Evolutionary conservation across 2,113 vertebrate species (phyloP), one percentile per base, ranked within the genome.

Genomic region (Rhinopomastus cyanomelas): DNA sequence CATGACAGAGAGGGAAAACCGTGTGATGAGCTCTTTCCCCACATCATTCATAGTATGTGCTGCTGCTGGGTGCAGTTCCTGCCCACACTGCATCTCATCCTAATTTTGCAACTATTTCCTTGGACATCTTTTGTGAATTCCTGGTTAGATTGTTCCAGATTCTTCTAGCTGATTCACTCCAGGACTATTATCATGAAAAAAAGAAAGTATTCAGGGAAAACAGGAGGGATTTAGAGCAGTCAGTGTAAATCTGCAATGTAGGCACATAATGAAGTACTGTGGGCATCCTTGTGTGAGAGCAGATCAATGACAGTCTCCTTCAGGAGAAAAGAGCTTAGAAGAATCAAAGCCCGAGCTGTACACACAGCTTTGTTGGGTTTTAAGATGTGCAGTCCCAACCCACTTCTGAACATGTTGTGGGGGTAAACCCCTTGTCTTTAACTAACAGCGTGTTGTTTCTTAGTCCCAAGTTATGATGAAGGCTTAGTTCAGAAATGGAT

Each of bases 1-100:
- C 4, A 5, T 12, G 59, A 32, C 3, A 67, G 25, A 49, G 46
- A n/a, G 7, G 8, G 9, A 66, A 44, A 89, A 12, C 2, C 52
- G 27, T 27, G 5, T 0, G 17, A 32, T 27, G 68, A 19, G 48
- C 4, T 80, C 21, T 34, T 85, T 61, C 17, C 39, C 49, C 29
- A 5, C 9, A 15, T 1, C 3, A 17, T 18, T 53, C 3, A 0
- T 77, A 2, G 1, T 12, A 8, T 0, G 4, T 56, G 18, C 46
- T 57, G 16, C 56, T 67, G 64, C 1, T 6, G 37, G 30, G 36
- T 85, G 49, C 62, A 37, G 30, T 39, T 55, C 16, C 59, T 69
- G 44, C 26, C 34, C 25, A 39, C 62, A 32, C 44, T 86, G 25
- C 57, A 61, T 17, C 66, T 65, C 37, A 18, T 44, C 32, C n/a